Conservation (phyloP, 2,797 vertebrate species). For the Pseudomugil tenellus region DNA sequence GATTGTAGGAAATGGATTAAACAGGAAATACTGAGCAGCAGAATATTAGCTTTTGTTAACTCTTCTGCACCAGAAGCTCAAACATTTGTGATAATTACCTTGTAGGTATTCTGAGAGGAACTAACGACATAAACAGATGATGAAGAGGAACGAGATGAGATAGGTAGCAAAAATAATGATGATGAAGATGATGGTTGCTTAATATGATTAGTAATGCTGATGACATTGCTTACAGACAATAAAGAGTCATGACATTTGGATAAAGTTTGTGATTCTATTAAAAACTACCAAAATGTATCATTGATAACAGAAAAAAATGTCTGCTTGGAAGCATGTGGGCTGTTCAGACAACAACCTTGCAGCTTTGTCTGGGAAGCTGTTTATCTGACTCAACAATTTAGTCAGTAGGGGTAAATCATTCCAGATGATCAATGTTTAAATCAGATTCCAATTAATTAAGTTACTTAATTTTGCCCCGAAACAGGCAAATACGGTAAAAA, state of each 20-base stretch:
- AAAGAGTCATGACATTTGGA: neutral
- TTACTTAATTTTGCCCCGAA: too few relatives aligned
- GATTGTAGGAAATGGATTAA: constrained; percentile 3
- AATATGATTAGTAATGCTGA: constrained; percentile 33
- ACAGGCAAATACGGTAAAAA: too few relatives aligned
- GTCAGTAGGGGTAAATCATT: too few relatives aligned
- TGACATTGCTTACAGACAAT: constrained; percentile 3
- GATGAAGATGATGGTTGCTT: constrained; percentile 13
- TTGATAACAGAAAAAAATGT: neutral
- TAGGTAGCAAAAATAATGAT: neutral
- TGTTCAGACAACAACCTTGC: neutral
- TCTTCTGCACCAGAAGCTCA: neutral
- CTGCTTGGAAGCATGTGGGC: neutral
- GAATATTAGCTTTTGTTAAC: constrained; percentile 3
- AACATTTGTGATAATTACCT: constrained; percentile 23
- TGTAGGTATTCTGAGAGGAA: constrained; percentile 25
- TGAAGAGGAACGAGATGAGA: constrained; percentile 15
- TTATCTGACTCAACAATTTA: neutral
- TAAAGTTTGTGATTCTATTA: neutral
- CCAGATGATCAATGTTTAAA: too few relatives aligned
- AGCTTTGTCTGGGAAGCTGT: neutral
- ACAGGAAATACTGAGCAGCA: constrained; percentile 4
- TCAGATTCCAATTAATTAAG: too few relatives aligned
- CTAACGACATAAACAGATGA: constrained; percentile 21
- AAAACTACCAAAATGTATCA: neutral